Evolutionary conservation across 1,140 invertebrate genomes (phyloP), one percentile per base, ranked within the genome.

Genomic region (Chironomus tepperi): DNA sequence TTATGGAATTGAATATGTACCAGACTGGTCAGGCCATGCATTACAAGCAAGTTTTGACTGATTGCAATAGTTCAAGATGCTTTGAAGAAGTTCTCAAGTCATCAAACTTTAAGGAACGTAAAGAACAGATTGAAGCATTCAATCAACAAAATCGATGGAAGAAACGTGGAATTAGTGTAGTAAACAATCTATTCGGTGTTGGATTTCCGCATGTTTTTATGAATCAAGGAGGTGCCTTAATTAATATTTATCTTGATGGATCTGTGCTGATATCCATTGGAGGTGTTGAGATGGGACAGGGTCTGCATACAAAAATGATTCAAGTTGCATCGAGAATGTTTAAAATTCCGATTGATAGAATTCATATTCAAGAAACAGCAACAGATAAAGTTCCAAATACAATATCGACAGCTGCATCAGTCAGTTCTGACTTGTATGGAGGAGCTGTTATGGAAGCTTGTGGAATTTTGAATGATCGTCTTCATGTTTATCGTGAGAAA

Each of bases 251-350:
- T 77, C 84, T 84, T 67, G 89, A 89, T 74, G 86, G 86, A 24
- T 86, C 88, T 15, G 85, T 90, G 24, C 80, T 88, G 6, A 76
- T 90, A 42, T 83, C 86, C n/a, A 88, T 89, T 76, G 88, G 86
- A 57, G 89, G 88, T 24, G 85, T 88, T 76, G 89, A 90, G 83
- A 89, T 90, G 88, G 89, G 89, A 8, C 89, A 90, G 81, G 89
- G 89, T 6, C 80, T 90, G 7, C 87, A 89, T 77, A 90, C 88
- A 7, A 90, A 90, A 79, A 83, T 84, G 81, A 81, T 84, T 75
- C 88, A 90, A 84, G 83, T 86, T 5, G 84, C 84, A 8, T 84
- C 83, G 21, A 78, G 84, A 74, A 84, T 82, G 18, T 79, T 91
- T 5, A 80, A 84, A 12, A 83, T 91, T 57, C 83, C 87, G 34